Evolutionary conservation across 1,140 invertebrate genomes (phyloP).

Genomic region (Hypothenemus hampei): DNA sequence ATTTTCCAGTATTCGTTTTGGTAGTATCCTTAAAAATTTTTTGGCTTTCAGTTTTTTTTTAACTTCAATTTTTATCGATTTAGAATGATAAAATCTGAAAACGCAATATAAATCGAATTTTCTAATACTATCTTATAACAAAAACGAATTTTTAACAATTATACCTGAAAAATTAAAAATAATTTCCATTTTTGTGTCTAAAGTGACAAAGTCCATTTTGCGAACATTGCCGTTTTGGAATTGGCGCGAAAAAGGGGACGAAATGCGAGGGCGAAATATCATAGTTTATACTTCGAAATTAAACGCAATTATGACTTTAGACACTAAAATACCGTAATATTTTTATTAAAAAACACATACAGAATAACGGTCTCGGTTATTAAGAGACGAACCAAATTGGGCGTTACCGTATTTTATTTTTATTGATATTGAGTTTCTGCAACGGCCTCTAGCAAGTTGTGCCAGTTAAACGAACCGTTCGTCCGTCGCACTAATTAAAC

Average conservation of each 20-base stretch:
- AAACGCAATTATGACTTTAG: slow-evolving; percentile 25
- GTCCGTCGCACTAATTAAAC: slow-evolving; percentile 28
- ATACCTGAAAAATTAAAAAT: too few species aligned
- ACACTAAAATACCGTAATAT: slow-evolving; percentile 27
- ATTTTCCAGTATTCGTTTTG: too few species aligned
- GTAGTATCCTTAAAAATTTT: too few species aligned
- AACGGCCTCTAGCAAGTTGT: slow-evolving; percentile 24
- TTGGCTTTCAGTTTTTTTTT: too few species aligned
- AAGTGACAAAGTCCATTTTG: too few species aligned
- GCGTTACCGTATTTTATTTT: slow-evolving; percentile 28
- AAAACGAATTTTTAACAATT: too few species aligned
- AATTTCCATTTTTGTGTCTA: too few species aligned
- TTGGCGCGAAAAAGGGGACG: background rate
- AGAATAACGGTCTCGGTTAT: slow-evolving; percentile 23
- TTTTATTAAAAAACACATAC: slow-evolving; percentile 30
- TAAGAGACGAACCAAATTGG: slow-evolving; percentile 23
- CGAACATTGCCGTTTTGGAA: too few species aligned
- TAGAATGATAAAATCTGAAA: too few species aligned
- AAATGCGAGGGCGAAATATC: slow-evolving; percentile 21
- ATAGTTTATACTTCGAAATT: slow-evolving; percentile 25
- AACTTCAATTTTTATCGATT: too few species aligned
- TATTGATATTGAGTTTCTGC: slow-evolving; percentile 27
- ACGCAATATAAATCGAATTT: too few species aligned
- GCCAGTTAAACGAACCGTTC: slow-evolving; percentile 22
- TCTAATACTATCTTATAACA: too few species aligned